phyloP scores from a whole-genome alignment of 2,797 vertebrate genomes.

The Molossus molossus region DNA sequence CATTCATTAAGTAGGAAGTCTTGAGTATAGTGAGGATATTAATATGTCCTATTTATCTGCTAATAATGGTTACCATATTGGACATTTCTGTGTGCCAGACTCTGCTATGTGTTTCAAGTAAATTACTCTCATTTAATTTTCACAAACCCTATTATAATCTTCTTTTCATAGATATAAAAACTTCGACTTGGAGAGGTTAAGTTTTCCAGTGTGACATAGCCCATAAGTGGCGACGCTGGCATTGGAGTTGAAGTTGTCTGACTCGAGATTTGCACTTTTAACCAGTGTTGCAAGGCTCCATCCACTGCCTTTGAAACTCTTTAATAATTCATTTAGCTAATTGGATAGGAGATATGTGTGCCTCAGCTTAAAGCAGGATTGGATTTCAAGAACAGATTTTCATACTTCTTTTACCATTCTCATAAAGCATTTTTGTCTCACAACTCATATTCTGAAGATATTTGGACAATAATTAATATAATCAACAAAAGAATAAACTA shows the following conservation, averaged over 20 bases:
- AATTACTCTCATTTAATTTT: constrained; percentile 55
- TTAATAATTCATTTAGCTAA: constrained; percentile 37
- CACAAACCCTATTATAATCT: not conserved
- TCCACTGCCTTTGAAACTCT: constrained; percentile 23
- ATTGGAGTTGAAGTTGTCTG: not conserved
- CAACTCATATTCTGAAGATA: not conserved
- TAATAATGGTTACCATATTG: not conserved
- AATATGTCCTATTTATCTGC: not conserved
- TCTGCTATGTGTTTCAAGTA: not conserved
- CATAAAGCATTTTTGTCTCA: constrained; percentile 30
- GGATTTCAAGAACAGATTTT: constrained; percentile 40
- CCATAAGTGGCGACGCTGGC: not conserved
- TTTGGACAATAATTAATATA: not conserved
- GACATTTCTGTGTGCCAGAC: constrained; percentile 3
- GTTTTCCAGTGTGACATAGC: constrained; percentile 22
- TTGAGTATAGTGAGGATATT: not conserved
- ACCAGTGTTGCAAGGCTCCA: not conserved
- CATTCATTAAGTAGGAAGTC: not conserved
- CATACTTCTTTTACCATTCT: not conserved
- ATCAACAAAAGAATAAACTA: constrained; percentile 4
- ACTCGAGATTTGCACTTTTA: constrained; percentile 15
- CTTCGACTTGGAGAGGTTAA: not conserved
- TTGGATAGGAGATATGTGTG: not conserved
- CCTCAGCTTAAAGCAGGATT: not conserved
- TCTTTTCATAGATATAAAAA: constrained; percentile 39